Conservation (phyloP, 2,797 vertebrate genomes). For the Takifugu rubripes region DNA sequence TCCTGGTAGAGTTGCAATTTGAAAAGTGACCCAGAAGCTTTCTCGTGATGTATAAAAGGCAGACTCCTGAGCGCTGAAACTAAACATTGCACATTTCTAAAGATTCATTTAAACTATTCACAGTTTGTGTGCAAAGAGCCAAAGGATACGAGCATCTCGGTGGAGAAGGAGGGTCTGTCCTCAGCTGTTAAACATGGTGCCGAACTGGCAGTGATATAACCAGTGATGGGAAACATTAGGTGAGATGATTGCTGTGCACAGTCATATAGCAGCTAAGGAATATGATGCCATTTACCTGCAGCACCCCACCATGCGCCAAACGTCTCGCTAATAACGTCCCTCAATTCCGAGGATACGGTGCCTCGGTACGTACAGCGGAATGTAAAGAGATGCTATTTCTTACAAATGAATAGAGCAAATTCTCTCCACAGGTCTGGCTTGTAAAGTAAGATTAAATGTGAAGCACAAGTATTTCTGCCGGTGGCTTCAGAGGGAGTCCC, state of each 20-base stretch:
- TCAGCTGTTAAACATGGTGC: conserved; percentile 39
- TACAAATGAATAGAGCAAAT: conserved; percentile 9
- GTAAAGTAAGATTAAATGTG: neutral
- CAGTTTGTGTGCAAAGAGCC: conserved; percentile 3
- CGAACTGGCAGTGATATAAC: conserved; percentile 33
- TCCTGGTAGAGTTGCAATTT: conserved; percentile 6
- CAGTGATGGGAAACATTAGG: conserved; percentile 48
- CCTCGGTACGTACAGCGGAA: conserved; percentile 28
- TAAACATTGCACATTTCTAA: conserved; percentile 24
- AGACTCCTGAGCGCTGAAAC: conserved; percentile 2
- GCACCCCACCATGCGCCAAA: conserved; percentile 34
- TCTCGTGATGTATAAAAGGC: conserved; percentile 5
- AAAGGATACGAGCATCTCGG: neutral
- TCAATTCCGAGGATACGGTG: conserved; percentile 7
- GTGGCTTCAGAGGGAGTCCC: too few relatives aligned
- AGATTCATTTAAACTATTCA: conserved; percentile 22
- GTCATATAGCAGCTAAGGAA: conserved; percentile 49
- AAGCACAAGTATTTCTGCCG: too few relatives aligned
- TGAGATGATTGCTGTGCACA: conserved; percentile 38
- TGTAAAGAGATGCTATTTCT: conserved; percentile 21
- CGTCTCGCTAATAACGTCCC: conserved; percentile 10
- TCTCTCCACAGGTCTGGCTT: neutral
- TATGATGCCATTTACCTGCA: conserved; percentile 48
- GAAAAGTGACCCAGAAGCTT: conserved; percentile 5
- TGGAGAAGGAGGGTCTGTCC: conserved; percentile 17